A percentile compares a stretch with the other conserved stretches of the same genome.
Evolutionary conservation across 92 coral and sea anemone genomes (phyloP).

Genomic region (Phenganax subtilis): DNA sequence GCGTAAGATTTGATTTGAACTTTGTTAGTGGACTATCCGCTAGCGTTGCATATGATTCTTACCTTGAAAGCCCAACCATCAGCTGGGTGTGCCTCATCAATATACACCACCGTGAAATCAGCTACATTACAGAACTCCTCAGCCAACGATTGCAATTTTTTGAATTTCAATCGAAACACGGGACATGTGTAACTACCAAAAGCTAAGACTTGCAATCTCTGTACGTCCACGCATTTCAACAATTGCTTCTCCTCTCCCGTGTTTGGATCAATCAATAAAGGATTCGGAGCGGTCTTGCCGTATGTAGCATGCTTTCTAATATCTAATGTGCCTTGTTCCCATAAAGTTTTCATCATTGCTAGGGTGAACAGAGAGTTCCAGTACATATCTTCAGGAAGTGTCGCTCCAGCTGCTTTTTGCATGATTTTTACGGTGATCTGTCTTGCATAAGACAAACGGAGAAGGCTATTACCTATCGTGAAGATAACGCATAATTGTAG

Average conservation of each 20-base stretch:
- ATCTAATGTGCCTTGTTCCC: slow-evolving; percentile 44
- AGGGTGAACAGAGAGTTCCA: slow-evolving; percentile 64
- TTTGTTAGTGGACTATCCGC: not conserved
- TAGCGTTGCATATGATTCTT: not conserved
- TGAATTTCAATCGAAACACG: slow-evolving; percentile 69
- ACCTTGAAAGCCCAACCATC: slow-evolving; percentile 86
- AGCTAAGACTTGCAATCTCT: slow-evolving; percentile 78
- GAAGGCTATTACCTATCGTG: slow-evolving; percentile 8
- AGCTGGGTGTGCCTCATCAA: slow-evolving; percentile 75
- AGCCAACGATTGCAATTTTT: slow-evolving; percentile 60
- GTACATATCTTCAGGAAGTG: slow-evolving; percentile 50
- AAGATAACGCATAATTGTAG: slow-evolving; percentile 10
- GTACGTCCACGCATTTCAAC: slow-evolving; percentile 57
- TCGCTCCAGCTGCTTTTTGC: slow-evolving; percentile 19
- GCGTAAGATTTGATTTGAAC: too few relatives aligned
- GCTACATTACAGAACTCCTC: slow-evolving; percentile 54
- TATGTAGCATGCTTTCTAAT: slow-evolving; percentile 51
- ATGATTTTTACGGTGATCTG: not conserved
- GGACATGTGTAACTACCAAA: slow-evolving; percentile 96
- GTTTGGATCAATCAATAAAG: slow-evolving; percentile 60
- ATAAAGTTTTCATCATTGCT: slow-evolving; percentile 55
- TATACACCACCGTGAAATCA: slow-evolving; percentile 65
- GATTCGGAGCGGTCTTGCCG: slow-evolving; percentile 67
- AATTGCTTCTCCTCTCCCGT: slow-evolving; percentile 54
- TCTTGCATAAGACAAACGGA: slow-evolving; percentile 25